Evolutionary conservation across 1,140 invertebrate species (phyloP).

Genomic region (Sycobia sp.): DNA sequence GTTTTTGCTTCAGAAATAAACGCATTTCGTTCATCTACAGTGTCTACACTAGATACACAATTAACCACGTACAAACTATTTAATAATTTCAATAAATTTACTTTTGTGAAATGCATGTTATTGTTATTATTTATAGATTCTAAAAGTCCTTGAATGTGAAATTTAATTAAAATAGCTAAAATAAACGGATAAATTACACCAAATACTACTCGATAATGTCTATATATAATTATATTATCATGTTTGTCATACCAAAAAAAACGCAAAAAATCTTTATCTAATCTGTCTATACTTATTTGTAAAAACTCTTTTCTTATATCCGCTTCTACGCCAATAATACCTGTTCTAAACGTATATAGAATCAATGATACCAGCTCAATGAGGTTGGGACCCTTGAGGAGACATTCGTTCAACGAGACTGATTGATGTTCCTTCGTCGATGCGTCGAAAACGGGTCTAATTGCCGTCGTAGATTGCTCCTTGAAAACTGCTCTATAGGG

Average conservation of each 20-base stretch:
- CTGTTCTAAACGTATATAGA: slow-evolving; percentile 33
- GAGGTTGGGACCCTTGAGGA: slow-evolving; percentile 45
- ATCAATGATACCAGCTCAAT: slow-evolving; percentile 49
- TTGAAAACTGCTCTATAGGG: slow-evolving; percentile 38
- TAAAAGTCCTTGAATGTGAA: neutral
- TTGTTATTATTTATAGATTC: too few species aligned
- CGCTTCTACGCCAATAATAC: too few species aligned
- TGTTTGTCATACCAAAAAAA: too few species aligned
- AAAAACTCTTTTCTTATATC: too few species aligned
- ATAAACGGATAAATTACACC: too few species aligned
- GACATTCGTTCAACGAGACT: slow-evolving; percentile 34
- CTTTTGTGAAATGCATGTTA: too few species aligned
- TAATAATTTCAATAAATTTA: neutral
- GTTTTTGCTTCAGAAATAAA: neutral
- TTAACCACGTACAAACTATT: neutral
- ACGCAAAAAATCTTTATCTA: too few species aligned
- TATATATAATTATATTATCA: too few species aligned
- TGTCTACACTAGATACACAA: neutral
- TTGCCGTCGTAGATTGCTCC: slow-evolving; percentile 32
- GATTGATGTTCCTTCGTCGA: slow-evolving; percentile 1
- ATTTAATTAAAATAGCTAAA: too few species aligned
- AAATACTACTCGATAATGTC: too few species aligned
- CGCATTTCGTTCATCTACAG: neutral
- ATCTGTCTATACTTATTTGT: too few species aligned
- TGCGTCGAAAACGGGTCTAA: slow-evolving; percentile 34